Evolutionary conservation across 92 coral and sea anemone species (phyloP), one percentile per base, ranked within the genome.

Genomic region (Epizoanthus stellaris): DNA sequence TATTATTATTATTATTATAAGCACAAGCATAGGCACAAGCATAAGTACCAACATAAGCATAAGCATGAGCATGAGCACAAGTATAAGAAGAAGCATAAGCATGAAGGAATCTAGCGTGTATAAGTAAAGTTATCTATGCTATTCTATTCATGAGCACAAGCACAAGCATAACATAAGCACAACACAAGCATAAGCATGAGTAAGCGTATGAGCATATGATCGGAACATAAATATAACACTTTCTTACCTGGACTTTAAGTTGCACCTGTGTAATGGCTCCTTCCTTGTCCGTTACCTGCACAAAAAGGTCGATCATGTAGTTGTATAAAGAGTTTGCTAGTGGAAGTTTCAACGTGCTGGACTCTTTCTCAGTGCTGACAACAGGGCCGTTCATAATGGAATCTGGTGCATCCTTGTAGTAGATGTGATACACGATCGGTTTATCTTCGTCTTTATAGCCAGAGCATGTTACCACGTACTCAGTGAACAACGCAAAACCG

Each of bases 391-490:
- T 75, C 15, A 30, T 62, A 4, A 76, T 56, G 7, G 86, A 82
- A 52, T 65, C 77, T 64, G 77, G 70, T 10, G 75, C 60, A 13
- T 87, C 70, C 86, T 80, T 80, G 67, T 40, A 72, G 43, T 23
- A 40, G 59, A 86, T 72, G 34, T 36, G 77, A 73, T 92, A 92
- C 36, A 23, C 16, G 54, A 93, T 71, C 30, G 93, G 90, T n/a
- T 61, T 23, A 52, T 85, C 92, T 2, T 86, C 81, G 71, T 93
- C 95, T 10, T 11, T 5, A 87, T 89, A 93, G 4, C 75, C 93
- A 4, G 1, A 10, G 36, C 92, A 90, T 13, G 70, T 67, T 47
- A 90, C 87, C 21, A 4, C 23, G 65, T 85, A 93, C 80, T 85
- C 86, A 15, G 77, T 62, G 8, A 81, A 74, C 2, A 90, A 53